Base-by-base conservation (phyloP, 23 tunicate species). In the Botrylloides violaceus region DNA sequence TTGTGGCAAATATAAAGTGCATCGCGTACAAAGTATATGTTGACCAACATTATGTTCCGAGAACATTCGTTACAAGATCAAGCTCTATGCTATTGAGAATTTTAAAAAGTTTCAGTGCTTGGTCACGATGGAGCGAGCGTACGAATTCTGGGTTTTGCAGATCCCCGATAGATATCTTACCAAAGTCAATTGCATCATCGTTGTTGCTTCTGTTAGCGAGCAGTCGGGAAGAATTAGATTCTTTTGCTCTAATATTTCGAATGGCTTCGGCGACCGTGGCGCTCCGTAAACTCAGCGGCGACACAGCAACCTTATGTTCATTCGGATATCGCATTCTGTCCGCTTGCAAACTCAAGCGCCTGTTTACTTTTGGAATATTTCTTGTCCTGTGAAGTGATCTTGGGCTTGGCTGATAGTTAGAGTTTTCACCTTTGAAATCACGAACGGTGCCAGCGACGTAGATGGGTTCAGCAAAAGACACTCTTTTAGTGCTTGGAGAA, bases 391-490 rank as follows among this genome's bases (percentile, higher is more conserved):
- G 27, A 23, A 68, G 32, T 19, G 74, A 68, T 9, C 74, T 27
- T n/a, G 74, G 74, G 28, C 74, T 68, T 9, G 26, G 70, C 33
- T 63, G 70, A 3, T 25, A 29, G 9, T 63, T 4, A 19, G 36
- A 7, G 4, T 58, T 29, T 4, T 4, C 9, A 4, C 23, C 26
- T 4, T 28, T 4, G 20, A 31, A 7, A 24, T 1, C 31, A 6
- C 6, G 38, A 38, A 31, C 33, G 70, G 28, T 61, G 29, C 74
- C 60, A 5, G 55, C 36, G 53, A 9, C 53, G 26, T 84, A 79
- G 3, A 85, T 85, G 6, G 94, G 84, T 36, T 87, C 86, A 2
- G 95, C 95, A 49, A 87, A 87, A 2, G 95, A 87, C 49, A 87
- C 95, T 24, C 95, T 78, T n/a, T 81, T 71, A 4, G 74, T 55